A percentile compares a stretch with the other conserved stretches of the same genome.
These are phyloP conservation scores for Vollenhovia emeryi DNA, from an alignment of 1,140 invertebrate species.

Conservation along the genomic window DNA sequence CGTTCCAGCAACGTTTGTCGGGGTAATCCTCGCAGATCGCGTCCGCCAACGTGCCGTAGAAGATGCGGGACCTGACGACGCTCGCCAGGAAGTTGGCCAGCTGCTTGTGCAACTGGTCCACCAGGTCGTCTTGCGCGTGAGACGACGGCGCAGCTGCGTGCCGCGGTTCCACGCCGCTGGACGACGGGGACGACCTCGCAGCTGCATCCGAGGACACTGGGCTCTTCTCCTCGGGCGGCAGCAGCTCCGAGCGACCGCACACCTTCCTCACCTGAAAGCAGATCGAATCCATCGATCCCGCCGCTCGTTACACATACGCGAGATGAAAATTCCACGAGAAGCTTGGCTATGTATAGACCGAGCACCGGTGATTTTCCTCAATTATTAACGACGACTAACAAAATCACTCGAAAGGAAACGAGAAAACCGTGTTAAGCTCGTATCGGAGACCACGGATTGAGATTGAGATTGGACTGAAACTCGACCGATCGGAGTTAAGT, in stretches of 20 bases:
- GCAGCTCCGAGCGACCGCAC: slow-evolving; percentile 79
- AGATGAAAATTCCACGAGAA: not conserved
- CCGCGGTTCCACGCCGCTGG: slow-evolving; percentile 8
- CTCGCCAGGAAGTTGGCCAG: slow-evolving; percentile 89
- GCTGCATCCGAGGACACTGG: slow-evolving; percentile 40
- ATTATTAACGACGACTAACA: not conserved
- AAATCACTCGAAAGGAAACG: too few species aligned
- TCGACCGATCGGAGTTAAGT: too few species aligned
- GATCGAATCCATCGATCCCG: not conserved
- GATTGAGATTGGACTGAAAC: too few species aligned
- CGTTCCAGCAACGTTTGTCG: slow-evolving; percentile 89
- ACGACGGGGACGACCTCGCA: slow-evolving; percentile 57
- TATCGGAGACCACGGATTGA: too few species aligned
- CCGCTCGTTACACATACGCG: not conserved
- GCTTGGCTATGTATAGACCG: not conserved
- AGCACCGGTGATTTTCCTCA: too few species aligned
- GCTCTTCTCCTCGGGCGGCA: slow-evolving; percentile 51
- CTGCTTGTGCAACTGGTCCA: slow-evolving; percentile 81
- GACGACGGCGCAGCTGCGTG: slow-evolving; percentile 64
- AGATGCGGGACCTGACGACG: slow-evolving; percentile 88
- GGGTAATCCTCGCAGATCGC: slow-evolving; percentile 88
- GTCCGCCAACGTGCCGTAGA: slow-evolving; percentile 90
- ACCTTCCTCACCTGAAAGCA: slow-evolving; percentile 79
- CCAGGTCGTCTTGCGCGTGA: slow-evolving; percentile 64
- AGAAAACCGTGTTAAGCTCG: too few species aligned